Evolutionary conservation across 2,113 vertebrate species (phyloP), one percentile per base, ranked within the genome.

Genomic region (Heliornis fulica): DNA sequence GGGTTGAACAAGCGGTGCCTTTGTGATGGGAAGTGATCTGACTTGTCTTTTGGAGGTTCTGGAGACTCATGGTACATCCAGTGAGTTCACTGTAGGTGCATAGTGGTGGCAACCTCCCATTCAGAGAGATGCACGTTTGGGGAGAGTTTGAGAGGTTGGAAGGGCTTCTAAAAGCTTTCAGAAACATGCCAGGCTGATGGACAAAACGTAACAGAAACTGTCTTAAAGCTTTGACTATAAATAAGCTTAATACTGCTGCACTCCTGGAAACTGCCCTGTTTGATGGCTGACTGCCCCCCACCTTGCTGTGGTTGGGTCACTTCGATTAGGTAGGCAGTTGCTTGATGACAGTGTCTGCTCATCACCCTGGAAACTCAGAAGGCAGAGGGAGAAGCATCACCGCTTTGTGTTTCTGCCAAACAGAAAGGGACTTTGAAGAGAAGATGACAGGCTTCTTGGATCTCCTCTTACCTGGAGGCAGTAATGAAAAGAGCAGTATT

Each of bases 181-280:
- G 45, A 19, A 32, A 25, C 48, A 48, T 26, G 17, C 46, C 41
- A 48, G 53, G 19, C 14, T 6, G 77, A 15, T 14, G 29, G 41
- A 43, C 31, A 54, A 38, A n/a, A 31, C 15, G 13, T 23, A 0
- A 0, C 3, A 65, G 65, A 34, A 54, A 20, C 23, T 26, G 54
- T 28, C 69, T 25, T 11, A n/a, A 61, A 65, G 68, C 57, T 61
- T 40, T 46, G 46, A 40, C 51, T 71, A n/a, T 19, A 4, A 46
- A 10, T 4, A 3, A 56, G 56, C 38, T 59, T 17, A 45, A 23
- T 1, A 0, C 25, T 4, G 15, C 4, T 60, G 21, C 32, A 1
- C 48, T 26, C 34, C 50, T n/a, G 29, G 60, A 64, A 21, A 7
- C 17, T 34, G n/a, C 59, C 0, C 1, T 21, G 10, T 29, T 36